These are phyloP conservation scores for Agrenia bidenticulata DNA, from an alignment of 2,888 invertebrate species.

Conservation along the genomic window DNA sequence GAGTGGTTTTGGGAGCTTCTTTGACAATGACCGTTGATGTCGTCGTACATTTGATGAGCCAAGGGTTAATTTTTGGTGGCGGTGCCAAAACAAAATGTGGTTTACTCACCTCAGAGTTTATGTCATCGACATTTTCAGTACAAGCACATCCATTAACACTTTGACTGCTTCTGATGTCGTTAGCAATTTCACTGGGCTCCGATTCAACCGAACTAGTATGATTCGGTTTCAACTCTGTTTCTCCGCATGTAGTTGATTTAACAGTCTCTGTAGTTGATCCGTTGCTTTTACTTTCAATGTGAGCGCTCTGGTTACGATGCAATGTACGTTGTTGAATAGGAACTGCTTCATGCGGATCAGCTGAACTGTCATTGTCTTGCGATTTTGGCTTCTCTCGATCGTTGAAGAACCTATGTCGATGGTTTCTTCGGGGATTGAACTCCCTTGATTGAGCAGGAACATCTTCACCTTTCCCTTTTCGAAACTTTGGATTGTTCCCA, in stretches of 20 bases:
- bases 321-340: background rate
- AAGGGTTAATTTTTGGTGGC: constrained; percentile 23
- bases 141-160: background rate
- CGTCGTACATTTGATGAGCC: constrained; percentile 13
- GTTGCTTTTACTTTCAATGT: too few species aligned
- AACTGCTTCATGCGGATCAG: background rate
- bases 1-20: background rate
- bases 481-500: constrained; percentile 15
- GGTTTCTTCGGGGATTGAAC: background rate
- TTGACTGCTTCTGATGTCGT: background rate
- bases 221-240: too few species aligned
- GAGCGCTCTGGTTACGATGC: background rate
- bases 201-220: too few species aligned
- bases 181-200: background rate
- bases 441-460: background rate
- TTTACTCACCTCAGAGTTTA: background rate
- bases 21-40: constrained; percentile 3
- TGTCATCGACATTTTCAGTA: background rate
- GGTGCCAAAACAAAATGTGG: constrained; percentile 18
- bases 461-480: constrained; percentile 4
- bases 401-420: background rate
- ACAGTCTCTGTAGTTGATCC: too few species aligned
- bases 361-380: background rate
- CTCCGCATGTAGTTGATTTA: too few species aligned
- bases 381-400: constrained; percentile 1